Base-by-base conservation (phyloP, 2,797 vertebrate genomes). In the Triplophysa yarkandensis region DNA sequence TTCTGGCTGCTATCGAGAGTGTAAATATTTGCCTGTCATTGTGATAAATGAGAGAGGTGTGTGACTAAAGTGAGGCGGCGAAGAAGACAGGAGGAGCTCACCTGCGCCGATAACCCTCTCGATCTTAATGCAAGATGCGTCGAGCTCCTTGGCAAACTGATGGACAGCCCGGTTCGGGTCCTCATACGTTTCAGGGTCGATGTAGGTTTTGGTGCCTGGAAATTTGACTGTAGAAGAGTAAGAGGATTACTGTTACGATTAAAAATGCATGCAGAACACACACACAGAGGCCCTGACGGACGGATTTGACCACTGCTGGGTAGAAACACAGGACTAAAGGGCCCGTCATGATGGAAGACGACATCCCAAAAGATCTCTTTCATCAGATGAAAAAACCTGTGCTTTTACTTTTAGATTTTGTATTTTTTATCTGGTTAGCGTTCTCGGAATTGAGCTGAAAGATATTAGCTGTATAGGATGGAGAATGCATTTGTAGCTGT, bases 121-220 rank as follows among this genome's bases (percentile, higher is more conserved):
- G 81, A 99, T 99, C 93, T 99, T 98, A 89, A 99, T 98, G 94
- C 95, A 99, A 81, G 97, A 98, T 88, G 96, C 96, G 84, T 99
- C 98, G 91, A 99, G 93, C 92, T 99, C 98, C 92, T 98, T 98
- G 93, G 98, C 96, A 87, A 99, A 99, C 89, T 99, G 97, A 94
- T 99, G 97, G 93, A 99, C 95, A 89, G 98, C 97, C 91, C 96
- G 93, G 94, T 95, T 99, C 58, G 98, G 96, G 90, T 99, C 98
- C 88, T 99, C 97, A 69, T 99, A 99, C 88, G 96, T 99, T 93
- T 98, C 96, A 77, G 98, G 98, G 94, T 99, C 96, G 89, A 99
- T 96, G 95, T 99, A 99, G 85, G 96, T 98, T 95, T 99, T 99
- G 93, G 95, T 97, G 94, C 98, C 98, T 95, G 98, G 98, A 95